Evolutionary conservation across 92 coral and sea anemone genomes (phyloP).

Genomic region (Blastomussa wellsi): DNA sequence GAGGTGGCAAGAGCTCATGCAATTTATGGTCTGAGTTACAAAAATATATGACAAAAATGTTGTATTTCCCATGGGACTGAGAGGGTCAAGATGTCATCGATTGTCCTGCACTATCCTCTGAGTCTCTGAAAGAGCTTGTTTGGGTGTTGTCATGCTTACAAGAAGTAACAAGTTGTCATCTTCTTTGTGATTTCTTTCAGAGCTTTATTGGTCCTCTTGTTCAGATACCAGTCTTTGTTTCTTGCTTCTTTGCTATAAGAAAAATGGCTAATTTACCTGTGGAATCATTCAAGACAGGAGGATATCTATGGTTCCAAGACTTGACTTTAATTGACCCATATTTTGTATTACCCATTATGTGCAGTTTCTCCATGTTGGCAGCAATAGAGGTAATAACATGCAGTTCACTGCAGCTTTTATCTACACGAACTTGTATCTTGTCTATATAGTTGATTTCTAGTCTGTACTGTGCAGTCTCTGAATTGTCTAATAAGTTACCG

Average conservation of each 20-base stretch:
- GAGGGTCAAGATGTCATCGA: too few relatives aligned
- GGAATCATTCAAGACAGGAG: conserved; percentile 87
- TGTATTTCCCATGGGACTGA: too few relatives aligned
- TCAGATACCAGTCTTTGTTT: conserved; percentile 86
- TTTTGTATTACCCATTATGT: conserved; percentile 80
- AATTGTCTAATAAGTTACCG: too few relatives aligned
- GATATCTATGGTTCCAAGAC: conserved; percentile 88
- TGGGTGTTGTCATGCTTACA: too few relatives aligned
- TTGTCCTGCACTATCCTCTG: too few relatives aligned
- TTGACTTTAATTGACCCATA: conserved; percentile 89
- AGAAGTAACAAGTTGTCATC: not conserved
- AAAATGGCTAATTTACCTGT: conserved; percentile 93
- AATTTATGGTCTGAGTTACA: too few relatives aligned
- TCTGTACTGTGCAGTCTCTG: too few relatives aligned
- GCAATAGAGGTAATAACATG: conserved; percentile 74
- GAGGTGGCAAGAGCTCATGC: too few relatives aligned
- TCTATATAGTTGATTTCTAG: too few relatives aligned
- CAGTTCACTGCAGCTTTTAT: not conserved
- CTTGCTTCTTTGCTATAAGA: conserved; percentile 88
- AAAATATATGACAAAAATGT: too few relatives aligned
- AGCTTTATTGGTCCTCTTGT: conserved; percentile 79
- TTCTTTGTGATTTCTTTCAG: conserved; percentile 54
- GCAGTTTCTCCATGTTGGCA: conserved; percentile 94
- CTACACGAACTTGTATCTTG: not conserved
- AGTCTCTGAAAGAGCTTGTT: too few relatives aligned